Conservation (phyloP, 2,888 invertebrate genomes). For the Eupithecia subfuscata region DNA sequence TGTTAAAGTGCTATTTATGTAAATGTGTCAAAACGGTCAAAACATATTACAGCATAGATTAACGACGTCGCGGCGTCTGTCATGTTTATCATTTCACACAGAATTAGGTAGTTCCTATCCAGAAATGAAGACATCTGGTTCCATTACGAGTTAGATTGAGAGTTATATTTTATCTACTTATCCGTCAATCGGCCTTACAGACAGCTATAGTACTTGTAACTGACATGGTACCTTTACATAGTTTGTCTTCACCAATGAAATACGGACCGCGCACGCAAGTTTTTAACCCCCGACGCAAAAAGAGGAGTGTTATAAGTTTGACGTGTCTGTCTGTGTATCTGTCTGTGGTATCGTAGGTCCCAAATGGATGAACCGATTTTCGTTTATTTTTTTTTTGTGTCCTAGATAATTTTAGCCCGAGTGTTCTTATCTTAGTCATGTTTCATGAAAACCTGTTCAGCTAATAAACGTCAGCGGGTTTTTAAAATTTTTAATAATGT, state of each 20-base stretch:
- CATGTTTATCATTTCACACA: slow-evolving; percentile 37
- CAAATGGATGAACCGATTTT: too few relatives aligned
- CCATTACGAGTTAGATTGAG: slow-evolving; percentile 8
- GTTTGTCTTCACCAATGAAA: background rate
- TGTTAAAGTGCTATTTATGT: slow-evolving; percentile 63
- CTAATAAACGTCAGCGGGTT: too few relatives aligned
- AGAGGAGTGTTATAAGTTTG: too few relatives aligned
- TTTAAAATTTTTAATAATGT: too few relatives aligned
- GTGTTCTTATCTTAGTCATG: too few relatives aligned
- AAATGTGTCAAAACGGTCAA: slow-evolving; percentile 61
- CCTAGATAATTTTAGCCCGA: too few relatives aligned
- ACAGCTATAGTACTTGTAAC: background rate
- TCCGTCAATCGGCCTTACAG: background rate
- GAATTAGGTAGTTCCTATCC: slow-evolving; percentile 25
- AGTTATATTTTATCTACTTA: background rate
- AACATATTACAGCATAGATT: slow-evolving; percentile 63
- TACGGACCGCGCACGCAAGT: background rate
- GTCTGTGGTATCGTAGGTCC: too few relatives aligned
- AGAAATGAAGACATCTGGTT: slow-evolving; percentile 23
- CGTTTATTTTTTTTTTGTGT: too few relatives aligned
- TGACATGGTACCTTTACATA: background rate
- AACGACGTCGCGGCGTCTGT: slow-evolving; percentile 58
- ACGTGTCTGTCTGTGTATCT: too few relatives aligned
- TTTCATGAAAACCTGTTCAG: too few relatives aligned
- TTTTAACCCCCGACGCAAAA: too few relatives aligned